phyloP scores from a whole-genome alignment of 1,140 invertebrate species.

The Samia ricini region DNA sequence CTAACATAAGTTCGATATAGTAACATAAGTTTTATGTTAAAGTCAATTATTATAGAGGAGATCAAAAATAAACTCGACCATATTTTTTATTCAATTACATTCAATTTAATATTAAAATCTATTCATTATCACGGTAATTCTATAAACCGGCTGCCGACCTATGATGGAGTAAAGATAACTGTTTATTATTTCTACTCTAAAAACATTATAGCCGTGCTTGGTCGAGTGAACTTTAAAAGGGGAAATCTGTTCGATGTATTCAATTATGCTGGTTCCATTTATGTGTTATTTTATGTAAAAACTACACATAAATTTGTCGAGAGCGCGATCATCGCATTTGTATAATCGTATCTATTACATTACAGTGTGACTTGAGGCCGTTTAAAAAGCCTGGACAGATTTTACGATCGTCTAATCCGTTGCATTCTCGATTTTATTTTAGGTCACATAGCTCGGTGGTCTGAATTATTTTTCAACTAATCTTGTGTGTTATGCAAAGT shows the following conservation, averaged over 20 bases:
- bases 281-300: background rate
- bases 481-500: background rate
- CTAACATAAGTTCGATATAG: no score
- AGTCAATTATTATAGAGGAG: no score
- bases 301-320: background rate
- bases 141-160: no score
- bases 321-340: background rate
- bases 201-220: no score
- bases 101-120: no score
- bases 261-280: background rate
- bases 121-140: no score
- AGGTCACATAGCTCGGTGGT: conserved; percentile 41
- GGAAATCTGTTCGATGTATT: background rate
- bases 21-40: no score
- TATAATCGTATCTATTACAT: conserved; percentile 15
- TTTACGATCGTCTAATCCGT: conserved; percentile 51
- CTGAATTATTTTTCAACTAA: conserved; percentile 15
- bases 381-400: conserved; percentile 12
- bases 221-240: background rate
- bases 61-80: no score
- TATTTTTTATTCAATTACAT: no score
- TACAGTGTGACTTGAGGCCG: conserved; percentile 31
- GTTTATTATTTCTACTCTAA: no score
- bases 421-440: conserved; percentile 16
- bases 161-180: no score